phyloP scores from a whole-genome alignment of 2,113 vertebrate genomes.

The Dipodomys spectabilis region DNA sequence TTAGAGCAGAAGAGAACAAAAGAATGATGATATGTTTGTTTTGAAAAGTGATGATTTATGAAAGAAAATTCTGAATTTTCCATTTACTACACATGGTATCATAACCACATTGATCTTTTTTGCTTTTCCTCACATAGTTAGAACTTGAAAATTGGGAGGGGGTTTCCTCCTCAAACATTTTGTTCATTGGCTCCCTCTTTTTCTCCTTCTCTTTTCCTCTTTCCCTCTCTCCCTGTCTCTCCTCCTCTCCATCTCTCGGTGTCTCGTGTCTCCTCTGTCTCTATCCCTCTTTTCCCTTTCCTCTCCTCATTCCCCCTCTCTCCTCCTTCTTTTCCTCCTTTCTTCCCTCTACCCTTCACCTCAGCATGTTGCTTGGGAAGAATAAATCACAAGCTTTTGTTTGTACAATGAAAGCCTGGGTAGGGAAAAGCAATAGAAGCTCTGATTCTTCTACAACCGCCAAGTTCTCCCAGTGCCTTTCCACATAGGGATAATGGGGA shows the following conservation, averaged over 20 bases:
- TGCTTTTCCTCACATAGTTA: not conserved
- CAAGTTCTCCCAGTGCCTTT: not conserved
- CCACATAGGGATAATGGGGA: not conserved
- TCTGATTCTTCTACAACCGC: not conserved
- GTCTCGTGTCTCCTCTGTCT: too few relatives aligned
- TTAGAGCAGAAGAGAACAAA: constrained; percentile 17
- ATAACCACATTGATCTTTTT: not conserved
- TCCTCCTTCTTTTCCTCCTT: too few relatives aligned
- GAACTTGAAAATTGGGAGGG: not conserved
- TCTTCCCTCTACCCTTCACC: too few relatives aligned
- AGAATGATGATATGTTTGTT: not conserved
- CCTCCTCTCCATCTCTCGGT: too few relatives aligned
- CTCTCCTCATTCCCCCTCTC: too few relatives aligned
- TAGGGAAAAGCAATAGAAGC: not conserved
- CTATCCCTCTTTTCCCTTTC: too few relatives aligned
- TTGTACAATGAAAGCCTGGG: not conserved
- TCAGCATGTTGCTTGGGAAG: not conserved
- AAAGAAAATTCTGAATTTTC: constrained; percentile 44
- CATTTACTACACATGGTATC: not conserved
- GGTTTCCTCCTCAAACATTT: not conserved
- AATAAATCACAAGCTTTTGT: not conserved
- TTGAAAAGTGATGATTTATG: constrained; percentile 6
- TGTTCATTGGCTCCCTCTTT: not conserved
- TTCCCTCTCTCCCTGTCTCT: too few relatives aligned
- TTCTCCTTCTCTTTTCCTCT: too few relatives aligned